Conservation (phyloP, 1,140 invertebrate species). For the Xylocopa sonorina region DNA sequence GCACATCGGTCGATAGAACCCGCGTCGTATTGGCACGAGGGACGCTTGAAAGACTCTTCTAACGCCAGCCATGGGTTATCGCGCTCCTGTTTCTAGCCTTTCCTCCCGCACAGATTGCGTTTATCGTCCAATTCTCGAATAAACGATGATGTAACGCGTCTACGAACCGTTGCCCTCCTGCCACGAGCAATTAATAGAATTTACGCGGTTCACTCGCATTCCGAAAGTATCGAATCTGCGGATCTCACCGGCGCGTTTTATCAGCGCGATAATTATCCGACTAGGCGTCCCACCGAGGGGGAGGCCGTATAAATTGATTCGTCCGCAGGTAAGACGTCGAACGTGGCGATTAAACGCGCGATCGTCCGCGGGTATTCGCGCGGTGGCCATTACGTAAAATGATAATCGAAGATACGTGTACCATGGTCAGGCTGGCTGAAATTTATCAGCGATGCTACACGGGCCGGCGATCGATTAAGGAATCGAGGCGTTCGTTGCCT, state of each 20-base stretch:
- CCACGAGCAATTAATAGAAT: background rate
- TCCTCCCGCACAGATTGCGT: background rate
- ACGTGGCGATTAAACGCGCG: background rate
- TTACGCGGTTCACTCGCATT: too few relatives aligned
- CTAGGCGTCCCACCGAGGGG: too few relatives aligned
- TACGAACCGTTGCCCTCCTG: too few relatives aligned
- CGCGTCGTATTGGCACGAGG: conserved; percentile 20
- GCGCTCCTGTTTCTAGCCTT: too few relatives aligned
- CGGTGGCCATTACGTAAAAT: conserved; percentile 4
- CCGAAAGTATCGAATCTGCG: too few relatives aligned
- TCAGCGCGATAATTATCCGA: too few relatives aligned
- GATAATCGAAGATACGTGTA: conserved; percentile 51
- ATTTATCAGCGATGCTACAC: conserved; percentile 45
- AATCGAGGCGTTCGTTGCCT: conserved; percentile 49
- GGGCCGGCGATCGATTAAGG: conserved; percentile 51
- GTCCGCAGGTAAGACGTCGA: background rate
- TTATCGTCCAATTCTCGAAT: background rate
- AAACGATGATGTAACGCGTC: background rate
- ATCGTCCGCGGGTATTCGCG: background rate
- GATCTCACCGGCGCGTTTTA: too few relatives aligned
- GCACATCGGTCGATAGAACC: conserved; percentile 36
- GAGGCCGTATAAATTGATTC: conserved; percentile 4
- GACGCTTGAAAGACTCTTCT: conserved; percentile 10
- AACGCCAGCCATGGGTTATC: background rate
- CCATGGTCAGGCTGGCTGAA: background rate